Evolutionary conservation across 2,797 vertebrate genomes (phyloP), one percentile per base, ranked within the genome.

Genomic region (Geotrypetes seraphini): DNA sequence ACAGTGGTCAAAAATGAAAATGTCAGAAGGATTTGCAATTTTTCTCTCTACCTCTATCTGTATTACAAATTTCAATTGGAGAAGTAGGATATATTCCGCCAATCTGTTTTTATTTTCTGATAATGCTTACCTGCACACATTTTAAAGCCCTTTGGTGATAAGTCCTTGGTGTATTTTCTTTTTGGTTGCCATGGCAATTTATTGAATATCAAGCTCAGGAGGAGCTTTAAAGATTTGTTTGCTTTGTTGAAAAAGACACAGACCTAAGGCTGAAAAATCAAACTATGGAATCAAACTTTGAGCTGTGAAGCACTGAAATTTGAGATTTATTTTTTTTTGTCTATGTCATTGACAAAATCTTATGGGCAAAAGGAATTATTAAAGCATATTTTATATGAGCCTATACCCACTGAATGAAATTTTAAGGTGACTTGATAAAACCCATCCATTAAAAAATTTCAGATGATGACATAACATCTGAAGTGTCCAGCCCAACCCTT

Each of bases 131-230:
- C 46, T 63, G 33, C 51, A n/a, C 24, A 33, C 49, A 45, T 8
- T 42, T 16, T 25, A 25, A 50, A 53, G 17, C n/a, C 19, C 10
- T 44, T 27, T 28, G 31, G 17, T 46, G 60, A 45, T 24, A 66
- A 65, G 40, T 60, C 42, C 49, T 55, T 28, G 31, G 23, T 49
- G 37, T 58, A 36, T 60, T 62, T 50, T 35, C 12, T n/a, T 45
- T n/a, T 44, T n/a, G 6, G 60, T 72, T 74, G 36, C 52, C 36
- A 50, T 66, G 49, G 51, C 35, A 68, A 66, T 49, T 28, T 57
- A 34, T 25, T 47, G 62, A 47, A 46, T 16, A 28, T 42, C 43
- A 23, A 54, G 16, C 36, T 53, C 7, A 19, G 19, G 17, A 36
- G 34, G 59, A 66, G 48, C 15, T 19, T 12, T 33, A 22, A 12